Base-by-base conservation (phyloP, 2,888 invertebrate species). In the Diabrotica balteata region DNA sequence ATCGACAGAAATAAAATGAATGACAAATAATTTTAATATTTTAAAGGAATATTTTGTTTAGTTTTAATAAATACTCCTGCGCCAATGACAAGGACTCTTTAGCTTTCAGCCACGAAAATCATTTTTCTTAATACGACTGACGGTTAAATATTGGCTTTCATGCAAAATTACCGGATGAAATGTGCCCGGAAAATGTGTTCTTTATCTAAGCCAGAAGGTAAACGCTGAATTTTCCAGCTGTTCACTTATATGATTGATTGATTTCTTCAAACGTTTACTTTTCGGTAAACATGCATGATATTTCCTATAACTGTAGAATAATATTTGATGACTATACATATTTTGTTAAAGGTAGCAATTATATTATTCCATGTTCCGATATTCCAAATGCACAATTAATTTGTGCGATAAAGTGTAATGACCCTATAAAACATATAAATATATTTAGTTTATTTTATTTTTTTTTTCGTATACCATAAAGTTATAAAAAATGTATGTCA, bases 101-200 rank as follows among this genome's bases (percentile, higher is more conserved):
- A 51, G 49, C 57, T 51, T 44, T 50, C 53, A 45, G 57, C 32
- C 43, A 45, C 58, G 32, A 45, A 63, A 63, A 63, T 67, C 63
- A 67, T 67, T 67, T 67, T 67, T 67, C 63, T 67, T 63, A 49
- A 67, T 63, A 63, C 50, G 42, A 54, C 59, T 63, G 67, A 63
- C 63, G 67, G 53, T 49, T 67, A 54, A 67, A 67, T 54, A 67
- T 67, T 63, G 67, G 59, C 63, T 63, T 52, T 53, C 63, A 59
- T 59, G 59, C 67, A 59, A 63, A 67, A 67, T 58, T 63, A 53
- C 53, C 8, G 53, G 53, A 45, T 59, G 54, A 63, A 62, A 67
- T 62, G 57, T 59, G 66, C 49, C 49, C 46, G 58, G 54, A 51
- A 59, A 67, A 54, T 63, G 42, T 51, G 58, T 52, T 54, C 45